Evolutionary conservation across 2,113 vertebrate genomes (phyloP).

Genomic region (Oriolus oriolus): DNA sequence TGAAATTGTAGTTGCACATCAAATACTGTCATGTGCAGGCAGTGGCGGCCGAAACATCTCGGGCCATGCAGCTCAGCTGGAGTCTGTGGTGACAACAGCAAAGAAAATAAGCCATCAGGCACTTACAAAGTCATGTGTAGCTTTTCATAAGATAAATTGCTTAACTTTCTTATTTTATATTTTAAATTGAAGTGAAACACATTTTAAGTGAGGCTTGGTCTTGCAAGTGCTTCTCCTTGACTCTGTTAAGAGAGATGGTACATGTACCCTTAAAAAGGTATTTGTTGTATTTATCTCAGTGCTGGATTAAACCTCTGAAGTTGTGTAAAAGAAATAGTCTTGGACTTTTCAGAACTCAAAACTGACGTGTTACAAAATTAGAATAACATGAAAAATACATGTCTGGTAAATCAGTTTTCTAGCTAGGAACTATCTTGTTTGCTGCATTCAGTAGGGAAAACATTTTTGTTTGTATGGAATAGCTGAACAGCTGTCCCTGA

Average conservation of each 20-base stretch:
- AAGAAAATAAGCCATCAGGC: neutral
- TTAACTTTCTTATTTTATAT: neutral
- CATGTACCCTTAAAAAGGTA: neutral
- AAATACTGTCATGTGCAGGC: neutral
- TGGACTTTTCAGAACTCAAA: neutral
- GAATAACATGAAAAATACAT: neutral
- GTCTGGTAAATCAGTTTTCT: neutral
- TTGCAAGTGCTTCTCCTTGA: neutral
- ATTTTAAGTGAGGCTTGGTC: neutral
- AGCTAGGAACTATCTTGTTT: neutral
- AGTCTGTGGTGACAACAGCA: neutral
- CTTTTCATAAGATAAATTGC: neutral
- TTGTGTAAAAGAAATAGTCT: neutral
- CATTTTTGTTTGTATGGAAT: neutral
- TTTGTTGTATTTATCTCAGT: neutral
- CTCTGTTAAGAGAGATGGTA: neutral
- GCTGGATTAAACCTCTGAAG: neutral
- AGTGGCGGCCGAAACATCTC: neutral
- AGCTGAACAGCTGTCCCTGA: neutral
- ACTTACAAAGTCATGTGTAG: neutral
- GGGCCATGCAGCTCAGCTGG: neutral
- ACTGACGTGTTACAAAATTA: neutral
- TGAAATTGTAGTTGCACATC: neutral
- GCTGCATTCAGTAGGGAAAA: neutral
- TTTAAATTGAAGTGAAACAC: neutral